A percentile compares a stretch with the other conserved stretches of the same genome.
phyloP scores from a whole-genome alignment of 2,888 invertebrate genomes.

The Drosophila anomelani region DNA sequence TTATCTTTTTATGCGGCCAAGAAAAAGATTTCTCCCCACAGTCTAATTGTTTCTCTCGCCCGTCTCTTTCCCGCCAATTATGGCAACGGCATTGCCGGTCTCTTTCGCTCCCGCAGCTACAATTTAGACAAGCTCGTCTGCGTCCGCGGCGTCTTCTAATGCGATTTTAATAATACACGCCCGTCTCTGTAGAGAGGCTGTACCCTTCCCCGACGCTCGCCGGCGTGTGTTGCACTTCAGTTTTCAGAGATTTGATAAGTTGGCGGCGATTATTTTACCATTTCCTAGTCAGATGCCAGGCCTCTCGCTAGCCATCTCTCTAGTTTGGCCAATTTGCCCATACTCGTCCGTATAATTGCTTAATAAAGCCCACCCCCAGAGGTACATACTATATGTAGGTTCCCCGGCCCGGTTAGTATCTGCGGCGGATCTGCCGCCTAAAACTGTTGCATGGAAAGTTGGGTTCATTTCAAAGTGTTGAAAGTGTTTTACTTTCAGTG shows the following conservation, averaged over 20 bases:
- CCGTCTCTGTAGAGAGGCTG: conserved; percentile 67
- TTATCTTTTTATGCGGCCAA: conserved; percentile 41
- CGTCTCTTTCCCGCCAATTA: conserved; percentile 12
- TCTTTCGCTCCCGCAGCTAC: conserved; percentile 33
- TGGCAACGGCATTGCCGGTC: conserved; percentile 6
- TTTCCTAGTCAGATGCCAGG: conserved; percentile 60
- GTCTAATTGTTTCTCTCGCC: conserved; percentile 63
- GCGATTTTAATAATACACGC: conserved; percentile 85
- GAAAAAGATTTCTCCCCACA: conserved; percentile 62
- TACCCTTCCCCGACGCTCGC: conserved; percentile 3
- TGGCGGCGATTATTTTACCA: conserved; percentile 76
- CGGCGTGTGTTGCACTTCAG: conserved; percentile 60
- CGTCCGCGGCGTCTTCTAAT: conserved; percentile 81
- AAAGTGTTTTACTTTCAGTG: conserved; percentile 52
- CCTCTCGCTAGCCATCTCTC: conserved; percentile 24
- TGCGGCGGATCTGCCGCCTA: conserved; percentile 29
- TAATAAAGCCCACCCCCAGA: conserved; percentile 67
- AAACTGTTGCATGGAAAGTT: conserved; percentile 56
- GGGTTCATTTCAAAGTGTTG: conserved; percentile 45
- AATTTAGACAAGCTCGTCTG: conserved; percentile 70
- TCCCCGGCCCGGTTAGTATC: conserved; percentile 4
- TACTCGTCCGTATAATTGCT: conserved; percentile 64
- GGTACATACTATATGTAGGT: background rate
- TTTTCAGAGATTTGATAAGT: conserved; percentile 74
- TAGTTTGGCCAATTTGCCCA: conserved; percentile 66